Conservation (phyloP, 2,888 invertebrate species). For the Plagodis pulveraria region DNA sequence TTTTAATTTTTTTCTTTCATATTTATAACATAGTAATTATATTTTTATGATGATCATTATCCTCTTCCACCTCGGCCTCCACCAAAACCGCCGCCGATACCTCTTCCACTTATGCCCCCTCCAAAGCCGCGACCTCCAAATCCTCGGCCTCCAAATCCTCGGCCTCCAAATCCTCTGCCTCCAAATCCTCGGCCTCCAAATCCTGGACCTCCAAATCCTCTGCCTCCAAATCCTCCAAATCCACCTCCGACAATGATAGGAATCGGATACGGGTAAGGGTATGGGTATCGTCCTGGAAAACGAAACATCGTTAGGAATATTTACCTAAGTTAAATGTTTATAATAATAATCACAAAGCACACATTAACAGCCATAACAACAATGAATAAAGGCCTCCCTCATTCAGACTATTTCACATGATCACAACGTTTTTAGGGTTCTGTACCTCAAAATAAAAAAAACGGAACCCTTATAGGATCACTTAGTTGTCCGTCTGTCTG, state of each 20-base stretch:
- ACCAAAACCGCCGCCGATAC: conserved; percentile 33
- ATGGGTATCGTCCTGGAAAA: conserved; percentile 42
- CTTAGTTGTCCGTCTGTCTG: no score
- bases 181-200: conserved; percentile 25
- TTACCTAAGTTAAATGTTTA: no score
- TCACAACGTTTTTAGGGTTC: no score
- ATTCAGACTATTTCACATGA: no score
- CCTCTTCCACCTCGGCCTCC: conserved; percentile 35
- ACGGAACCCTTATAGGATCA: no score
- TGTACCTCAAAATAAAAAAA: no score
- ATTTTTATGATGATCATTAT: neutral
- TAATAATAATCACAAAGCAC: no score
- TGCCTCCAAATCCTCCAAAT: conserved; percentile 32
- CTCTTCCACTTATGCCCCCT: conserved; percentile 34
- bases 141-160: conserved; percentile 46
- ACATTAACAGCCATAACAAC: no score
- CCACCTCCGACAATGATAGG: conserved; percentile 46
- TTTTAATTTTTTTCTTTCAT: no score
- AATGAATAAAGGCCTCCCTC: no score
- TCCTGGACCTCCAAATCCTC: conserved; percentile 16
- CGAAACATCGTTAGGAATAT: no score
- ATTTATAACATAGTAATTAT: no score
- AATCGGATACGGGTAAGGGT: conserved; percentile 45
- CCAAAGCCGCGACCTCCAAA: conserved; percentile 42
- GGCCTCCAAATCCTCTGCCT: conserved; percentile 41